Conservation (phyloP, 1,140 invertebrate species). For the Cryptotermes secundus region DNA sequence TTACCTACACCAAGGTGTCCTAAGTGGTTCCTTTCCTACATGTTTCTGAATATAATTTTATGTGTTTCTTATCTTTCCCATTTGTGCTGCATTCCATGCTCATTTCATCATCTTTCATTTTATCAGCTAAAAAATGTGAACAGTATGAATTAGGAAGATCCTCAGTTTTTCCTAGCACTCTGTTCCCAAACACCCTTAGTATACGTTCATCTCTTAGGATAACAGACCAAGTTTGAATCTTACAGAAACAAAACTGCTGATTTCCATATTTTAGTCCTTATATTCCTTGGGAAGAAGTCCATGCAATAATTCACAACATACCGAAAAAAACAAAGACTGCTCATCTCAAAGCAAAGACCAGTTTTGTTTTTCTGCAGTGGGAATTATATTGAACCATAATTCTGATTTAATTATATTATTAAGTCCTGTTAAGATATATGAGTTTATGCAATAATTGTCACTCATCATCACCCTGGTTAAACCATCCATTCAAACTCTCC, state of each 20-base stretch:
- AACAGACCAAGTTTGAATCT: background rate
- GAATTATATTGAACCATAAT: no score
- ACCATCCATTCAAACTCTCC: background rate
- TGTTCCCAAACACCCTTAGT: background rate
- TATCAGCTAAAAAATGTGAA: background rate
- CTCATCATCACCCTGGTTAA: background rate
- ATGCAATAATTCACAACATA: no score
- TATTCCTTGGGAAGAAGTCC: background rate
- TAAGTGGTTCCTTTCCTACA: background rate
- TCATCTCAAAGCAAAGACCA: no score
- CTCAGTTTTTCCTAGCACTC: background rate
- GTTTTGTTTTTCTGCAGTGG: no score
- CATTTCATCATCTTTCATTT: background rate
- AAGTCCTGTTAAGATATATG: no score
- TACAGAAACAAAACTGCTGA: background rate
- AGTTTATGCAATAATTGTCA: background rate
- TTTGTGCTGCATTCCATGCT: no score
- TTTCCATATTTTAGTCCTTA: background rate
- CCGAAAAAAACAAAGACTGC: no score
- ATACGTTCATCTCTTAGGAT: background rate
- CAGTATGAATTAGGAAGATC: background rate
- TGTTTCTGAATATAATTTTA: background rate
- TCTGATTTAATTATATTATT: no score
- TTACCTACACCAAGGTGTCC: background rate
- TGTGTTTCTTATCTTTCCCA: background rate